These are phyloP conservation scores for Pluvialis apricaria DNA, from an alignment of 2,113 vertebrate genomes.

Conservation along the genomic window DNA sequence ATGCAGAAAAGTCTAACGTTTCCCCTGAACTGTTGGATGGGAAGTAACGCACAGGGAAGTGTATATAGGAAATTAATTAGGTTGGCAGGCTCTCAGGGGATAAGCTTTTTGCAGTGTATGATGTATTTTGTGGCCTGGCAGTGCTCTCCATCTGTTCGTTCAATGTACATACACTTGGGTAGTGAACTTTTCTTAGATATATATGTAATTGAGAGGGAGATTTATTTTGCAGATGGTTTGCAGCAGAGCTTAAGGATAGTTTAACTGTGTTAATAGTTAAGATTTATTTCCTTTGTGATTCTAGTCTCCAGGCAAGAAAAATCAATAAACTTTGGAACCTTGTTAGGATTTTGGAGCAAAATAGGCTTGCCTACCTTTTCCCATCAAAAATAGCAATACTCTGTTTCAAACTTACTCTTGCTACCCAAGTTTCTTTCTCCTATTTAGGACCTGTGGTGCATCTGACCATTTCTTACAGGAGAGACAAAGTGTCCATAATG, in stretches of 20 bases:
- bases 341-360: not conserved
- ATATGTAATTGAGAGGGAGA: not conserved
- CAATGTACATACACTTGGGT: not conserved
- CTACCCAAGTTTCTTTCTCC: not conserved
- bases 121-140: not conserved
- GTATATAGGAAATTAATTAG: not conserved
- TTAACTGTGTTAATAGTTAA: not conserved
- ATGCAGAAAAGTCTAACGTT: not conserved
- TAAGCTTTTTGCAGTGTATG: not conserved
- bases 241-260: not conserved
- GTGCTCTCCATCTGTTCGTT: conserved; percentile 7
- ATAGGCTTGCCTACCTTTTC: not conserved
- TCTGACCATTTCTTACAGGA: not conserved
- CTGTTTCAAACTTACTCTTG: not conserved
- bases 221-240: not conserved
- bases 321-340: not conserved
- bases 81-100: not conserved
- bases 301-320: not conserved
- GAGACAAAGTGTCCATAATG: not conserved
- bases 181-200: not conserved
- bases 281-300: not conserved
- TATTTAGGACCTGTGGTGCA: not conserved
- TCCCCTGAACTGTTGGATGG: not conserved
- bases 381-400: not conserved
- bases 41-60: not conserved